phyloP scores from a whole-genome alignment of 2,113 vertebrate genomes.

The Chelonoidis abingdonii region DNA sequence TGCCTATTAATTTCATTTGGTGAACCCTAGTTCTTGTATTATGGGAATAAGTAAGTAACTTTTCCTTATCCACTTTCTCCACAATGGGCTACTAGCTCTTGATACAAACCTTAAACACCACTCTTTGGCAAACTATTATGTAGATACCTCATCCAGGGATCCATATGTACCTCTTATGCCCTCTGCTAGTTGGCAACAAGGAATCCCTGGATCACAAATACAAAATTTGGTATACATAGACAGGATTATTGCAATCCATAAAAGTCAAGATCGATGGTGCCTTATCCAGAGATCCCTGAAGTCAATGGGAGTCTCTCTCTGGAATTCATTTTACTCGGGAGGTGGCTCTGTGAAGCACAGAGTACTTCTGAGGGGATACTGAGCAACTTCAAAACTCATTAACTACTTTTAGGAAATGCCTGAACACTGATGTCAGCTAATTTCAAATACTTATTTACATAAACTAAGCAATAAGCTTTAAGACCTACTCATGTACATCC shows the following conservation, averaged over 20 bases:
- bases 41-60: too few relatives aligned
- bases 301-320: neutral
- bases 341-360: neutral
- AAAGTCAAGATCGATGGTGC: neutral
- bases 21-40: too few relatives aligned
- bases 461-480: neutral
- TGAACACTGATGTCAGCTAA: neutral
- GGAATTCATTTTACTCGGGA: neutral
- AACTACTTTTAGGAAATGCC: neutral
- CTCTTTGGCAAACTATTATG: neutral
- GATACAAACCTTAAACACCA: neutral
- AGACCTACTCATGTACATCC: neutral
- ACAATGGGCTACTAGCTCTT: neutral
- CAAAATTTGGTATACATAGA: neutral
- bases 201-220: neutral
- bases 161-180: neutral
- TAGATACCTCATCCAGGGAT: neutral
- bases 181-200: neutral
- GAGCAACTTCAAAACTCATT: neutral
- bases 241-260: neutral
- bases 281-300: neutral
- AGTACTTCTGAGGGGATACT: neutral
- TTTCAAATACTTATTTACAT: neutral
- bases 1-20: too few relatives aligned
- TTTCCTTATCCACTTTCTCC: too few relatives aligned